Conservation (phyloP, 30 jellyfish, hydroid and myxozoan species). For the Hydra vulgaris region DNA sequence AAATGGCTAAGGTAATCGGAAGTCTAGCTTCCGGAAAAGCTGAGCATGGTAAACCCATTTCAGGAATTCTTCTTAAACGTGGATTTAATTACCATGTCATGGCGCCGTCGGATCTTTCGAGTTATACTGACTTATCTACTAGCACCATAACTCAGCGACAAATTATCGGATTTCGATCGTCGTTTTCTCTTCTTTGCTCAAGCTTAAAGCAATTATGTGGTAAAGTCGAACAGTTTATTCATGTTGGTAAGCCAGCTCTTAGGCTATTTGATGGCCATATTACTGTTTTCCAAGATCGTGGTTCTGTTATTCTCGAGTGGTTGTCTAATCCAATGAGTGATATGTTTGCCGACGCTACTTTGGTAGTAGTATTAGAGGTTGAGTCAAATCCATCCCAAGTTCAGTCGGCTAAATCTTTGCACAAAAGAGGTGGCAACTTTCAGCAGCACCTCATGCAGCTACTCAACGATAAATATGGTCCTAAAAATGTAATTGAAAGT, state of each 20-base stretch:
- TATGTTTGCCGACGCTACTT: constrained; percentile 88
- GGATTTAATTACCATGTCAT: constrained; percentile 94
- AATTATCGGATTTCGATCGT: constrained; percentile 65
- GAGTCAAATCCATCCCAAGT: constrained; percentile 74
- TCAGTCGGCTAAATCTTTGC: constrained; percentile 47
- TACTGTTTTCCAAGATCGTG: constrained; percentile 65
- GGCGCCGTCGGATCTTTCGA: constrained; percentile 93
- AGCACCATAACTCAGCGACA: constrained; percentile 83
- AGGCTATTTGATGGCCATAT: constrained; percentile 54
- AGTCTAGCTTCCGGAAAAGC: constrained; percentile 94
- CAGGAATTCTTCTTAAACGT: constrained; percentile 86
- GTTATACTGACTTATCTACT: constrained; percentile 73
- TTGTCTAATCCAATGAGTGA: constrained; percentile 75
- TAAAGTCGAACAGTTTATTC: constrained; percentile 62
- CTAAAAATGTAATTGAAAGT: constrained; percentile 64
- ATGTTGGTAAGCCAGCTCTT: constrained; percentile 59
- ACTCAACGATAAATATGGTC: constrained; percentile 62
- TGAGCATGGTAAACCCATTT: constrained; percentile 74
- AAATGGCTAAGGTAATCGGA: constrained; percentile 99
- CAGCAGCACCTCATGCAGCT: constrained; percentile 71
- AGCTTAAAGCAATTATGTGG: constrained; percentile 72
- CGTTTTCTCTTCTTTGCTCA: constrained; percentile 44
- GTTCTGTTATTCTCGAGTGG: constrained; percentile 78
- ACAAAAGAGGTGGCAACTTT: constrained; percentile 47
- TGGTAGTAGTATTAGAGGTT: constrained; percentile 68